Percentiles rank a stretch among this genome's conserved stretches.
Evolutionary conservation across 2,888 invertebrate species (phyloP).

Genomic region (Gortyna flavago): DNA sequence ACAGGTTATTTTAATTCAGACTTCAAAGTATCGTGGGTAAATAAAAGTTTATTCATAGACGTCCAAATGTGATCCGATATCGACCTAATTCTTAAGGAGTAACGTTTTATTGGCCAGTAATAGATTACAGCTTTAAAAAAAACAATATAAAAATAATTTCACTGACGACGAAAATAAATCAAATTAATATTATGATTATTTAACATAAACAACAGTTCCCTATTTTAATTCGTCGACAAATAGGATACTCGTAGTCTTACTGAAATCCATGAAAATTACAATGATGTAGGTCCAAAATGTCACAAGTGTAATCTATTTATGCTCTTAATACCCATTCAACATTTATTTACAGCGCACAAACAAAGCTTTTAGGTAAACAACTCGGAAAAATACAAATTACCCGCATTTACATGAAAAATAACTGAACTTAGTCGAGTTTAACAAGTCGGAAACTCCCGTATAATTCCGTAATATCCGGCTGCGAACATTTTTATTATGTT

Average conservation of each 20-base stretch:
- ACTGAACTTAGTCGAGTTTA: conserved; percentile 63
- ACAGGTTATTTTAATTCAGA: conserved; percentile 28
- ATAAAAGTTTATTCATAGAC: conserved; percentile 60
- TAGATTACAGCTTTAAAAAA: conserved; percentile 16
- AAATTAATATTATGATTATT: not conserved
- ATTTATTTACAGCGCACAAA: conserved; percentile 36
- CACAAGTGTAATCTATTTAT: conserved; percentile 8
- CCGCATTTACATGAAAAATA: conserved; percentile 60
- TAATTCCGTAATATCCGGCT: conserved; percentile 75
- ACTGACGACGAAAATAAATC: not conserved
- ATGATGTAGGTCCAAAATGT: not conserved
- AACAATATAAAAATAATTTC: not conserved
- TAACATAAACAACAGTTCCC: too few relatives aligned
- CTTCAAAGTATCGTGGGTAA: conserved; percentile 56
- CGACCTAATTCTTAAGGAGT: conserved; percentile 47
- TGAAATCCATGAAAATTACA: not conserved
- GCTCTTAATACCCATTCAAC: not conserved
- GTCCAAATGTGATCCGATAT: conserved; percentile 40
- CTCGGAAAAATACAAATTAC: conserved; percentile 50
- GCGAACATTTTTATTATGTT: conserved; percentile 62
- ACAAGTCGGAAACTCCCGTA: conserved; percentile 72
- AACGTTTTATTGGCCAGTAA: conserved; percentile 33
- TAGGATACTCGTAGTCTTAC: not conserved
- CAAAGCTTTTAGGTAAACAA: conserved; percentile 46
- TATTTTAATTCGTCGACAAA: not conserved